Evolutionary conservation across 1,140 invertebrate species (phyloP).

Genomic region (Leptinotarsa defecta): DNA sequence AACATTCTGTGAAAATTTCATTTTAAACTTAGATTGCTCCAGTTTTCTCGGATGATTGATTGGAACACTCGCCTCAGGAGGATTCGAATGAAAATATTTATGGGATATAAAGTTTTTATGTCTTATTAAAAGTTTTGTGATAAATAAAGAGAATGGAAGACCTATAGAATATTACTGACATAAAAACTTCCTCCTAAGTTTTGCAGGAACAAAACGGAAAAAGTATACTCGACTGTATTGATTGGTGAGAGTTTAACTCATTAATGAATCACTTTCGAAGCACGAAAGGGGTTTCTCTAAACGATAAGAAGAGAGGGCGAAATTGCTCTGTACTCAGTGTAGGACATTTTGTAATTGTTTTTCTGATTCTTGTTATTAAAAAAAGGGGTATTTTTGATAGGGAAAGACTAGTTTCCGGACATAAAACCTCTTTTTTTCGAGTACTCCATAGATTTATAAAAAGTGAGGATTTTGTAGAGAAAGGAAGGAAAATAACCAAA

Average conservation of each 20-base stretch:
- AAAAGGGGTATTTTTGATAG: too few relatives aligned
- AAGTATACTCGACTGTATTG: background rate
- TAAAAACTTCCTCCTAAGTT: conserved; percentile 8
- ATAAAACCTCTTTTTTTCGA: too few relatives aligned
- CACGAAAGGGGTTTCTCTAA: too few relatives aligned
- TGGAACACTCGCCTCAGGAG: conserved; percentile 20
- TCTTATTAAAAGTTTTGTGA: conserved; percentile 28
- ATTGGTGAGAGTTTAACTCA: too few relatives aligned
- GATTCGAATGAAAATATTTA: conserved; percentile 23
- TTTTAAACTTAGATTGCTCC: conserved; percentile 36
- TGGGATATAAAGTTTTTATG: conserved; percentile 28
- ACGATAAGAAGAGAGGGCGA: too few relatives aligned
- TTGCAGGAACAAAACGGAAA: background rate
- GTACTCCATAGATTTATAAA: too few relatives aligned
- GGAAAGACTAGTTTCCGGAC: too few relatives aligned
- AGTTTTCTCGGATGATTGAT: conserved; percentile 32
- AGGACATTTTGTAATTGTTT: background rate
- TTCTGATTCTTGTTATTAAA: too few relatives aligned
- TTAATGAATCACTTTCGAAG: too few relatives aligned
- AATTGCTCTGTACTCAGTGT: too few relatives aligned
- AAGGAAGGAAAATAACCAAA: too few relatives aligned
- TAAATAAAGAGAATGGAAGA: conserved; percentile 19
- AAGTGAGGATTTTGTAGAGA: too few relatives aligned
- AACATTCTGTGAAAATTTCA: conserved; percentile 29
- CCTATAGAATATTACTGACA: conserved; percentile 1